Evolutionary conservation across 2,113 vertebrate genomes (phyloP).

Genomic region (Ibidorhyncha struthersii): DNA sequence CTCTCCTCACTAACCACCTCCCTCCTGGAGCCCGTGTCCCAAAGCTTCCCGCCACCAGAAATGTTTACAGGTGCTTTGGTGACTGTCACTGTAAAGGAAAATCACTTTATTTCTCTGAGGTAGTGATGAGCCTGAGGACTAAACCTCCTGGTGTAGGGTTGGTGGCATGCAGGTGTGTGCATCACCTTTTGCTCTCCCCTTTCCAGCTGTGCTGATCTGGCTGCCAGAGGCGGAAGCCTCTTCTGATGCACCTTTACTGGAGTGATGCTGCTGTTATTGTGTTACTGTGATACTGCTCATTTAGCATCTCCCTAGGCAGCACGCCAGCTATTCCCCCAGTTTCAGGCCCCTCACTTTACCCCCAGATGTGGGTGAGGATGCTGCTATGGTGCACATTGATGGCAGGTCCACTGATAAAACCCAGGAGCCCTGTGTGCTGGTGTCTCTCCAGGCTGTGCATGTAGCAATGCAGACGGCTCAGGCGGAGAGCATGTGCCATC

Average conservation of each 20-base stretch:
- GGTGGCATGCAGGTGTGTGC: too few species aligned
- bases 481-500: neutral
- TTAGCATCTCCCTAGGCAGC: neutral
- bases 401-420: neutral
- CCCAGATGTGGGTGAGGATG: neutral
- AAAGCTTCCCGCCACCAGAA: neutral
- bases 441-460: neutral
- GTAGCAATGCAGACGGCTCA: neutral
- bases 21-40: neutral
- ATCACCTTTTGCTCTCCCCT: neutral
- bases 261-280: accelerated
- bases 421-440: neutral
- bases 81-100: neutral
- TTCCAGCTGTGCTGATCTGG: neutral
- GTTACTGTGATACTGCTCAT: neutral
- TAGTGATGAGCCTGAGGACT: neutral
- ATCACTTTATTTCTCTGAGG: neutral
- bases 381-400: neutral
- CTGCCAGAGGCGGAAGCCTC: neutral
- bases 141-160: neutral
- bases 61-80: neutral
- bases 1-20: neutral
- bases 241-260: neutral
- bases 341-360: neutral
- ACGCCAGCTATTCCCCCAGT: accelerated